Base-by-base conservation (phyloP, 2,797 vertebrate species). In the Siniperca undulata region DNA sequence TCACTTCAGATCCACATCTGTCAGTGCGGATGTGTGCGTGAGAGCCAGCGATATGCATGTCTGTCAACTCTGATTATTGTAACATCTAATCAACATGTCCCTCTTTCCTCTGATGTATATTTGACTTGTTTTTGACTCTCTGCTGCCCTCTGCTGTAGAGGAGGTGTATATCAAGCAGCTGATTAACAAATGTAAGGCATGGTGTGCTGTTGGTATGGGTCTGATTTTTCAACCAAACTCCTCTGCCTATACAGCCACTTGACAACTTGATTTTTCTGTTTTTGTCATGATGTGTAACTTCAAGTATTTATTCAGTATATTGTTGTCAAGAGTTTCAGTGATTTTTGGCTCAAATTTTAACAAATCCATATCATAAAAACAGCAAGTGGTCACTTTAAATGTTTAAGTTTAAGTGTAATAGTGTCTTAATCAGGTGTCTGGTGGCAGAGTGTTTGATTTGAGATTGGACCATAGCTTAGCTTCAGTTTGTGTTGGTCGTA, bases 131-230 rank as follows among this genome's bases (percentile, higher is more conserved):
- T 77, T 82, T 74, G 72, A 76, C 89, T 87, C 92, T 87, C 62
- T 92, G 91, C 92, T 83, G 85, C 91, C 84, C 87, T 92, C 96
- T 94, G 91, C 88, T 95, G 84, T 96, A 97, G 97, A 97, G 95
- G 97, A 97, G 95, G 95, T 96, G 91, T 97, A 95, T 96, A 97
- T 94, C 96, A 97, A 96, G 94, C 97, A 97, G 90, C 97, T 98
- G 94, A 97, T 97, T 95, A 97, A 97, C 92, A 98, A 97, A 97
- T 95, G 97, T 98, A 98, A 98, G 97, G 94, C 92, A 50, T 68
- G 20, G 1, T 70, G 75, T 77, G 79, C 36, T 84, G 70, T 69
- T 68, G 40, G 14, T n/a, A 10, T 6, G 24, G 58, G 77, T 73
- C 75, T 85, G 55, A 85, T 90, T 80, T 80, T 78, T 70, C 53